These are phyloP conservation scores for Anguilla marmorata DNA, from an alignment of 2,797 vertebrate species.

Conservation along the genomic window DNA sequence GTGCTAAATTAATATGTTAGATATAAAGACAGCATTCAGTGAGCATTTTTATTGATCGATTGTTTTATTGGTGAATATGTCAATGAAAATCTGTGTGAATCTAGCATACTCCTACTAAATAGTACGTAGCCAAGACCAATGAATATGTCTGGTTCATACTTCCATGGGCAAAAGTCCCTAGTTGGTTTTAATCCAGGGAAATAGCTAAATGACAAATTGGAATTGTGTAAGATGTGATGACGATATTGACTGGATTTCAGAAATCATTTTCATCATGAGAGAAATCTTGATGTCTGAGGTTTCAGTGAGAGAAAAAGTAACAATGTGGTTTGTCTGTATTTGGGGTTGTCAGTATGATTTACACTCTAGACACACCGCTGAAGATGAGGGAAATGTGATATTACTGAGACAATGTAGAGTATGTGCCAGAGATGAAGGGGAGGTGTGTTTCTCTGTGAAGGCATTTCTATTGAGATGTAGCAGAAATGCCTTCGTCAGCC, in stretches of 20 bases:
- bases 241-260: conserved; percentile 4
- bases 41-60: conserved; percentile 24
- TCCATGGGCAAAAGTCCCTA: not conserved
- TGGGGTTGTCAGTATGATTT: not conserved
- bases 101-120: not conserved
- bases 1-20: conserved; percentile 28
- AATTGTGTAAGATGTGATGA: conserved; percentile 3
- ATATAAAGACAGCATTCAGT: not conserved
- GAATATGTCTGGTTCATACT: not conserved
- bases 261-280: conserved; percentile 3
- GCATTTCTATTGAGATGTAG: not conserved
- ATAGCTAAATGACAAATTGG: not conserved
- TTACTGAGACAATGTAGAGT: not conserved
- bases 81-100: conserved; percentile 6
- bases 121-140: not conserved
- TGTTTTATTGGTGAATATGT: conserved; percentile 5
- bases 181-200: conserved; percentile 21
- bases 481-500: not conserved
- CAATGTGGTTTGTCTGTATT: conserved; percentile 9
- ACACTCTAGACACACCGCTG: not conserved
- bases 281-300: conserved; percentile 18
- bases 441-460: not conserved
- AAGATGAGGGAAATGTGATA: not conserved
- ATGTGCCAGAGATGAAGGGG: not conserved
- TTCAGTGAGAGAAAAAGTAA: not conserved